Evolutionary conservation across 2,113 vertebrate species (phyloP), one percentile per base, ranked within the genome.

Genomic region (Pygoscelis adeliae): DNA sequence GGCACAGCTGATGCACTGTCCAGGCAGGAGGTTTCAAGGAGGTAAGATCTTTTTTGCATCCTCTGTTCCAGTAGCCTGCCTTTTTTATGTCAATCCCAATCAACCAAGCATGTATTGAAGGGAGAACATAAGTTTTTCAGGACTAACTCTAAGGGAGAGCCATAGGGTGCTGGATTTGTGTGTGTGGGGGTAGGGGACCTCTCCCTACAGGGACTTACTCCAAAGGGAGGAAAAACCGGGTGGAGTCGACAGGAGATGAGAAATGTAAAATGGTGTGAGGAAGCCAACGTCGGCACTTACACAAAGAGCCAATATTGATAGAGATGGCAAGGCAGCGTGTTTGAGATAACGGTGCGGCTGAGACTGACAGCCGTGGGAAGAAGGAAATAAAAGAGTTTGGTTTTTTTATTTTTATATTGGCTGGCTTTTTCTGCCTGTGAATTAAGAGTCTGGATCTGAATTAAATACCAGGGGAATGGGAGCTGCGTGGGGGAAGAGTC

Each of bases 291-390:
- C 3, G 1, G 67, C 17, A 8, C 67, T 77, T 20, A 11, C 3
- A 73, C 59, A 47, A 83, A 89, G 72, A 96, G 56, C 69, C 83
- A 79, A 65, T 95, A 87, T 74, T 90, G 71, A 47, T 95, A 71
- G 73, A 95, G 83, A 82, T 72, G 89, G 95, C 87, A 46, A 72
- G 80, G 77, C 88, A 93, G 46, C 1, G 2, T 15, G n/a, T 6
- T 87, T 49, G 88, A 89, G 83, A 87, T 86, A 67, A 78, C 83
- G 69, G 76, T 87, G 83, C 1, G 13, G 70, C 89, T 84, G 73
- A 94, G 91, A 89, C 77, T 91, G 94, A 84, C 94, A 92, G 92
- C 77, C 1, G 13, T 93, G 94, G 81, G 95, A 96, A 82, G 95
- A 49, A 89, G 80, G 52, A 93, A 96, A 92, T 95, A 87, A 91